These are phyloP conservation scores for Isotomurus palustris DNA, from an alignment of 2,888 invertebrate genomes.

Conservation along the genomic window DNA sequence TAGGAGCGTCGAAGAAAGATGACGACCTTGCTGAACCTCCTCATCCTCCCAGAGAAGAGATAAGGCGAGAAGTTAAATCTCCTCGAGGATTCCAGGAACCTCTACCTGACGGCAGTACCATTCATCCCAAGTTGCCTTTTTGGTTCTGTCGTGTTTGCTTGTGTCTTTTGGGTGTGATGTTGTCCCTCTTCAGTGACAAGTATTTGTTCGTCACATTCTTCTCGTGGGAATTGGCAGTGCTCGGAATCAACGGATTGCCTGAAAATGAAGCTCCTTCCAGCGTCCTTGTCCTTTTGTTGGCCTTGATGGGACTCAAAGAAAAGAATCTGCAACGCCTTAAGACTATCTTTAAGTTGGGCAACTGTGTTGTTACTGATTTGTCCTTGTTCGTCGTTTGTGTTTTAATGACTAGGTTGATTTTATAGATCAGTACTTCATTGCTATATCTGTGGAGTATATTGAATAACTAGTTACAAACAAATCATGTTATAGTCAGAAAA, in stretches of 20 bases:
- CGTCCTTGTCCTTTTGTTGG: conserved; percentile 11
- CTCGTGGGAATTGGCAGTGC: conserved; percentile 23
- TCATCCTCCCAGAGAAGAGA: too few species aligned
- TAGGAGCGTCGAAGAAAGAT: too few species aligned
- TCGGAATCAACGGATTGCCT: conserved; percentile 18
- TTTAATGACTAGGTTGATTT: conserved; percentile 9
- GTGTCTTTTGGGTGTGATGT: conserved; percentile 10
- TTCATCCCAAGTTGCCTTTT: conserved; percentile 8
- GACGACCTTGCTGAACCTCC: too few species aligned
- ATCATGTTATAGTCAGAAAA: too few species aligned
- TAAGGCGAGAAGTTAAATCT: too few species aligned
- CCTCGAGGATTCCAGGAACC: background rate
- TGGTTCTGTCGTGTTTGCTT: conserved; percentile 12
- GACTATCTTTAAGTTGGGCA: conserved; percentile 11
- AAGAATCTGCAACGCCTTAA: conserved; percentile 9
- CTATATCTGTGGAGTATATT: too few species aligned
- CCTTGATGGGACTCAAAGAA: conserved; percentile 18
- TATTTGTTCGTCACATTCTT: conserved; percentile 23
- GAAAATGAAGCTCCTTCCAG: conserved; percentile 11
- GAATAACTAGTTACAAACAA: too few species aligned
- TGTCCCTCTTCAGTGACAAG: conserved; percentile 14
- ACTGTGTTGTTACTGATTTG: conserved; percentile 18
- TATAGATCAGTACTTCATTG: too few species aligned
- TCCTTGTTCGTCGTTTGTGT: conserved; percentile 17
- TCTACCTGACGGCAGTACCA: conserved; percentile 5